Evolutionary conservation across 2,888 invertebrate genomes (phyloP), one percentile per base, ranked within the genome.

Genomic region (Eupithecia tripunctaria): DNA sequence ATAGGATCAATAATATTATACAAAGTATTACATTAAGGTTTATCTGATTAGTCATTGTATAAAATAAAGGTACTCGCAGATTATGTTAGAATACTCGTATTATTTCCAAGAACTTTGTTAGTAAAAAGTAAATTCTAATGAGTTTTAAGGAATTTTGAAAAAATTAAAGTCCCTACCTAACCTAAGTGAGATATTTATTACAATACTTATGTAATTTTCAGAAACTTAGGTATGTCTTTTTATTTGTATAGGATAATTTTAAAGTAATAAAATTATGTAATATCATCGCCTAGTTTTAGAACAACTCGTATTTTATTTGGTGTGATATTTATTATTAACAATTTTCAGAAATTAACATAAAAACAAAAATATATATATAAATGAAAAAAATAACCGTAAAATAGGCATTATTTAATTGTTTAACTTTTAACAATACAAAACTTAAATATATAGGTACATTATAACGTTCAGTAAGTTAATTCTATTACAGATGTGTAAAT

Each of bases 301-400:
- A 76, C 5, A 56, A 56, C 14, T 76, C 75, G 76, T 80, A 79
- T 83, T 82, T 84, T 86, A 85, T 84, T 87, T 80, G 86, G 91
- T 91, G 92, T 92, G 91, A 92, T 91, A 91, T 88, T 86, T 86
- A 87, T 84, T 81, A 78, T 68, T 87, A 88, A 59, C 65, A 56
- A 38, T 67, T 29, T 63, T 63, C 12, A 36, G 32, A 25, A n/a
- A n/a, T n/a, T n/a, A n/a, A n/a, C n/a, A n/a, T n/a, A n/a, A n/a
- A n/a, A n/a, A n/a, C n/a, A n/a, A n/a, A n/a, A n/a, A n/a, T n/a
- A n/a, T n/a, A n/a, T n/a, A n/a, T n/a, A n/a, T n/a, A n/a, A n/a
- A n/a, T n/a, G n/a, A n/a, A n/a, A n/a, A n/a, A n/a, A n/a, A n/a
- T n/a, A n/a, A n/a, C n/a, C n/a, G n/a, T n/a, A n/a, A n/a, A n/a